Base-by-base conservation (phyloP, 2,113 vertebrate genomes). In the Tragelaphus scriptus region DNA sequence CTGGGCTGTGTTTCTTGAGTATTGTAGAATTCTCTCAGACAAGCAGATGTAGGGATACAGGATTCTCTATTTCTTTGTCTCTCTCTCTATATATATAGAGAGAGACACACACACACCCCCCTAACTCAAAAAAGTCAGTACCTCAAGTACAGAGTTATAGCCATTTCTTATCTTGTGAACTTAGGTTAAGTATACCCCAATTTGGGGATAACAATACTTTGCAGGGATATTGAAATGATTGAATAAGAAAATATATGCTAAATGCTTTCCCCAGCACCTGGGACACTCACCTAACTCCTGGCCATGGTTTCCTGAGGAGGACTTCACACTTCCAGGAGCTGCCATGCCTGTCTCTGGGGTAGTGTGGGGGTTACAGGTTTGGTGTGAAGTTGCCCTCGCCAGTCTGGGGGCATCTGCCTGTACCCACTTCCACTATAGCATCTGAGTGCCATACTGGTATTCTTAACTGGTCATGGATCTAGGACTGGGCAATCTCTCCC, bases 81-180 rank as follows among this genome's bases (percentile, higher is more conserved):
- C 13, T 55, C 32, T 86, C 28, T 13, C 16, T 13, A 58, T 61
- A 82, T 13, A 10, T 5, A 19, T 0, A 71, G 0, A 75, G 1
- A 63, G 28, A 28, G n/a, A 71, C 0, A 71, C 1, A 71, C 3
- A 16, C 23, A 84, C 11, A 82, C 51, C 56, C 5, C 13, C 10
- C 10, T 2, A 86, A 23, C 16, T n/a, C 26, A 7, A 15, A 26
- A 68, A 49, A 14, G 7, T 63, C 36, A 68, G 13, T 56, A 84
- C 7, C 30, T 90, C 51, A 75, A 63, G 9, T 85, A 16, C 14
- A 63, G 58, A 44, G 6, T 88, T 81, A 59, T 30, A 55, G n/a
- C 32, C n/a, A 23, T 95, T 63, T 96, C 15, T 95, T 95, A 51
- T 40, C 56, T 85, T 75, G 11, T 88, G 55, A 95, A 89, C 25